Percentiles rank a stretch among this genome's conserved stretches.
Evolutionary conservation across 2,888 invertebrate genomes (phyloP).

Genomic region (Drosophila barbarae): DNA sequence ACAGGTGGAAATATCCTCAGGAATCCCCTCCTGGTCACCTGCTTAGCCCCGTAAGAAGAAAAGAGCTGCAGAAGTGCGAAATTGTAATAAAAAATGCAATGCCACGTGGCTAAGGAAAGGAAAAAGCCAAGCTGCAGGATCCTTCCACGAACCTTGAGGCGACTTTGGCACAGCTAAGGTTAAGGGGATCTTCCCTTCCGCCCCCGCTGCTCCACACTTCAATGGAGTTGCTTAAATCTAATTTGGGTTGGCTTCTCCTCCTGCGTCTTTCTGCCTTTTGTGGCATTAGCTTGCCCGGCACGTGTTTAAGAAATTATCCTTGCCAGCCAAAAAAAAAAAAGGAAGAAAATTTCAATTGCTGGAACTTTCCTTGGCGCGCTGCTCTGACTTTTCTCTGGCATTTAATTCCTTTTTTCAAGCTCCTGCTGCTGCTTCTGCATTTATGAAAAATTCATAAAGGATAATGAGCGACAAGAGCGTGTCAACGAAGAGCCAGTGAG

Average conservation of each 20-base stretch:
- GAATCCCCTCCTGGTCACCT: background rate
- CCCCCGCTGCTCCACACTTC: slow-evolving; percentile 46
- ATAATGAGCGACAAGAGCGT: slow-evolving; percentile 76
- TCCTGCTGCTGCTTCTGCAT: slow-evolving; percentile 53
- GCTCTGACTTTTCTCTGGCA: slow-evolving; percentile 11
- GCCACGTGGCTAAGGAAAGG: slow-evolving; percentile 36
- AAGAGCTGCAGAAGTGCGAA: slow-evolving; percentile 58
- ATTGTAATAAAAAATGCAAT: slow-evolving; percentile 64
- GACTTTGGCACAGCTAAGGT: slow-evolving; percentile 43
- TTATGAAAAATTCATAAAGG: slow-evolving; percentile 78
- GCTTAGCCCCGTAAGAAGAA: slow-evolving; percentile 18
- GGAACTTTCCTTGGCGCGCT: slow-evolving; percentile 36
- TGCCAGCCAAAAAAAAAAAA: slow-evolving; percentile 21
- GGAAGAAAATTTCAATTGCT: slow-evolving; percentile 62
- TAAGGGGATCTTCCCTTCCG: slow-evolving; percentile 37
- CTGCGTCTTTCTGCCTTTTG: slow-evolving; percentile 26
- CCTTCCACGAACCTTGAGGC: slow-evolving; percentile 33
- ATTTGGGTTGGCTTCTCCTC: slow-evolving; percentile 49
- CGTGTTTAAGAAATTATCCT: slow-evolving; percentile 66
- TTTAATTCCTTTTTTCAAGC: slow-evolving; percentile 15
- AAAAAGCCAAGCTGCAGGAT: slow-evolving; percentile 2
- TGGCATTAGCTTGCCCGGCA: slow-evolving; percentile 65
- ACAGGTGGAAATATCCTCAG: background rate
- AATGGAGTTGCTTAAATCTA: slow-evolving; percentile 63
- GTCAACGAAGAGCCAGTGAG: slow-evolving; percentile 52